phyloP scores from a whole-genome alignment of 2,888 invertebrate genomes.

The Tethea ocularis region DNA sequence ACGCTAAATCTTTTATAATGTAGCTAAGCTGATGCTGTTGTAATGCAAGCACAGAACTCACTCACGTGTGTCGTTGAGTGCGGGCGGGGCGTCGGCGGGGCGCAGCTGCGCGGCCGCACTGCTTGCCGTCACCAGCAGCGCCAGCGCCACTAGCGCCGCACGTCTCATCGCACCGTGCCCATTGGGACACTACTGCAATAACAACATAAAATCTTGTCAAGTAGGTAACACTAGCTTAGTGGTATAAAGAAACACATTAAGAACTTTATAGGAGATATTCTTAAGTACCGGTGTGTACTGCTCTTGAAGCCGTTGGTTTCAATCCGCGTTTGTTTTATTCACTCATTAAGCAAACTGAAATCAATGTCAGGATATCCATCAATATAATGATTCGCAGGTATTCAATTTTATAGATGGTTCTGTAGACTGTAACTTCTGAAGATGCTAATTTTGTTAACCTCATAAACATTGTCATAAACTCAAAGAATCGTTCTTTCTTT shows the following conservation, averaged over 20 bases:
- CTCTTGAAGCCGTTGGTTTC: no score
- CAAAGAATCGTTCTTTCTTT: no score
- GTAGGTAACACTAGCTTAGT: no score
- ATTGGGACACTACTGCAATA: constrained; percentile 53
- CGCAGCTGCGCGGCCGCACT: constrained; percentile 68
- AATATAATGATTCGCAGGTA: no score
- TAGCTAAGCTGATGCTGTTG: constrained; percentile 13
- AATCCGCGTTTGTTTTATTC: background rate
- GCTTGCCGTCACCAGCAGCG: constrained; percentile 59
- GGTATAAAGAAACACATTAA: no score
- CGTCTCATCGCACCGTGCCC: constrained; percentile 71
- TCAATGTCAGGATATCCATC: no score
- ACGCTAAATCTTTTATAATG: constrained; percentile 10
- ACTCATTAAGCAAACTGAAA: background rate
- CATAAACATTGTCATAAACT: no score
- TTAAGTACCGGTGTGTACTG: no score
- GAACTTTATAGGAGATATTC: no score
- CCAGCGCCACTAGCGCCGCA: constrained; percentile 65
- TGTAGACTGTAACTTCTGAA: no score
- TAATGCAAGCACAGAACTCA: constrained; percentile 42
- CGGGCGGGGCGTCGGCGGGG: constrained; percentile 74
- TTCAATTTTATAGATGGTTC: no score
- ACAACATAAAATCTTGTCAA: constrained; percentile 1
- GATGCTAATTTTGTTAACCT: no score
- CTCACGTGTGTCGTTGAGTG: constrained; percentile 78